Base-by-base conservation (phyloP, 2,797 vertebrate species). In the Kryptopterus vitreolus region DNA sequence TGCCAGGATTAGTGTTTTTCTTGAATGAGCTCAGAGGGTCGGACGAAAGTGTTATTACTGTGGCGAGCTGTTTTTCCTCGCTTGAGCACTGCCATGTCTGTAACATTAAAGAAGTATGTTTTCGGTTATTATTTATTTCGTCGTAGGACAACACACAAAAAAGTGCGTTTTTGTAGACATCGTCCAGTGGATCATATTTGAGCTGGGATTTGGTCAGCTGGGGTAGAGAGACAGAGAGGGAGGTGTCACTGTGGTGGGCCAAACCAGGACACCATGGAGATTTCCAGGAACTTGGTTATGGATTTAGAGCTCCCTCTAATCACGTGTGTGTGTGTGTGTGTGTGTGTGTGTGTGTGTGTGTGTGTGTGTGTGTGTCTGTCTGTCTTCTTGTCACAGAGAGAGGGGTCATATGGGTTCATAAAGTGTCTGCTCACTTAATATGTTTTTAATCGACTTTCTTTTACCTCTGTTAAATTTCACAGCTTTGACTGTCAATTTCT, bases 281-380 rank as follows among this genome's bases (percentile, higher is more conserved):
- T 72, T 85, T 87, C 84, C 82, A 85, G 79, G 82, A 87, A 87
- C 61, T 74, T 80, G 58, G 58, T 65, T 79, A 77, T 80, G 77
- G 78, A 81, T 76, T 84, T 82, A 82, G 46, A 48, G 57, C 70
- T 85, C 74, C 53, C 72, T 85, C 33, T 83, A 81, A 85, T 83
- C 79, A 29, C 35, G 15, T 18, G 33, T 33, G 3, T 4, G 11
- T 11, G 29, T 63, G 38, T 70, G 48, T 59, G 55, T 59, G 72
- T 59, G 66, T 20, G n/a, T 20, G 7, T 71, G 22, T 35, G 20
- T 24, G 16, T 38, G 35, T 38, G 78, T n/a, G 35, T 20, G 22
- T 11, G n/a, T 22, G 52, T 53, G 55, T 26, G 24, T 11, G 62
- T 38, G 20, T 38, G 62, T 12, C 3, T 24, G 18, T 53, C 53